phyloP scores from a whole-genome alignment of 2,888 invertebrate genomes.

The Lasioglossum malachurum region DNA sequence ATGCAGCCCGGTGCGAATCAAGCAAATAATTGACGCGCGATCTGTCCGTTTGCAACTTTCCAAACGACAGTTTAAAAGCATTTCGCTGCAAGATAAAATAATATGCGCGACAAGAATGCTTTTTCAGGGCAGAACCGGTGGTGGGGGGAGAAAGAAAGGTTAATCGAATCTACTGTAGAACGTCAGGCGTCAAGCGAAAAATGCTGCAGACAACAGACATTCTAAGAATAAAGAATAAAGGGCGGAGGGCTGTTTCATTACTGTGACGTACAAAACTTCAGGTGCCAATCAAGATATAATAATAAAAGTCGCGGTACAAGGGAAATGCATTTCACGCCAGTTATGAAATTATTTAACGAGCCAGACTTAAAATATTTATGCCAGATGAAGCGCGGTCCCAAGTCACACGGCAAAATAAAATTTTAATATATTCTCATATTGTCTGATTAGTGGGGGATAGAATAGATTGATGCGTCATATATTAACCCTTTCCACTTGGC shows the following conservation, averaged over 20 bases:
- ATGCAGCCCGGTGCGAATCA: constrained; percentile 24
- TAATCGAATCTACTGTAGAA: constrained; percentile 30
- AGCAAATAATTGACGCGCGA: constrained; percentile 39
- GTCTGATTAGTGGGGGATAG: background rate
- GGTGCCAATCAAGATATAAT: constrained; percentile 43
- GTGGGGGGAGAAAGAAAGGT: constrained; percentile 10
- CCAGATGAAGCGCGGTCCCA: background rate
- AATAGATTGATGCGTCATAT: background rate
- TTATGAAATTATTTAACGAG: constrained; percentile 17
- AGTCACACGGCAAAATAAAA: background rate
- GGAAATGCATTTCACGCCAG: constrained; percentile 3
- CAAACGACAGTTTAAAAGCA: constrained; percentile 67
- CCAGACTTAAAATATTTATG: background rate
- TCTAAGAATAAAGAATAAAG: constrained; percentile 20
- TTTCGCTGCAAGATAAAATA: constrained; percentile 64
- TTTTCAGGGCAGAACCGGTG: background rate
- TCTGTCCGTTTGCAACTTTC: constrained; percentile 44
- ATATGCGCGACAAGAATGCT: constrained; percentile 36
- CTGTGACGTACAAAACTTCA: constrained; percentile 8
- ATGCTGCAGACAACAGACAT: constrained; percentile 23
- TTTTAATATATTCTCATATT: background rate
- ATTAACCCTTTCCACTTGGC: background rate
- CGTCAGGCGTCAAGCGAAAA: constrained; percentile 13
- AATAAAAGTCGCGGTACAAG: constrained; percentile 24
- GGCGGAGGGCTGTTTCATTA: constrained; percentile 35